Base-by-base conservation (phyloP, 2,113 vertebrate genomes). In the Gymnocephalus cernua region DNA sequence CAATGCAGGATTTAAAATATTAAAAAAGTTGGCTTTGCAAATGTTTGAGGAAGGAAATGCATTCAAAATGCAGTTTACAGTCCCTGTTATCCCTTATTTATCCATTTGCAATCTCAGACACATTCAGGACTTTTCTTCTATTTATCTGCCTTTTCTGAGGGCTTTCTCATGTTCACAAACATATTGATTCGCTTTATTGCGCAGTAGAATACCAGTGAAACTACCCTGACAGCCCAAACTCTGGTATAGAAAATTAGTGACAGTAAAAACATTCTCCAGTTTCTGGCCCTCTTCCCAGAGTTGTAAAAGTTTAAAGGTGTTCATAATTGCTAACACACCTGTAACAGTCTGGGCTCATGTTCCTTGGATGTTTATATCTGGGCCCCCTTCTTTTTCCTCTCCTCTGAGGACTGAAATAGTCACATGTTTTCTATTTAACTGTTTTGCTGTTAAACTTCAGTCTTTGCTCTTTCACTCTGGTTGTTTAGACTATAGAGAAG, bases 311-410 rank as follows among this genome's bases (percentile, higher is more conserved):
- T 95, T 91, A 93, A 90, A 94, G 90, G 89, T 89, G 83, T 86
- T 82, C 85, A 89, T 95, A 95, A 95, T 95, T 93, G 91, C 90
- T 93, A 95, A 94, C 94, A 95, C 95, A 95, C 95, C 94, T 96
- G 93, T 94, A 93, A 90, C 83, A 86, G 78, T 84, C 67, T 56
- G 44, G 86, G 82, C 81, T 93, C 86, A 72, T 89, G 78, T 90
- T 89, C 74, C 87, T 75, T 79, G 62, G 76, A 87, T 89, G 92
- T 92, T 94, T 94, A 91, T 89, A 91, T 92, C 80, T 79, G 74
- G 88, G 82, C 85, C 89, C 77, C 86, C 51, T 54, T 83, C 61
- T 65, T 80, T 86, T 81, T 80, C 83, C 80, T 85, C 72, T 84
- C 48, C 64, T 80, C 84, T n/a, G 53, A 86, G 82, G 41, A 62